Conservation (phyloP, 2,113 vertebrate genomes). For the Melanerpes aurifrons region DNA sequence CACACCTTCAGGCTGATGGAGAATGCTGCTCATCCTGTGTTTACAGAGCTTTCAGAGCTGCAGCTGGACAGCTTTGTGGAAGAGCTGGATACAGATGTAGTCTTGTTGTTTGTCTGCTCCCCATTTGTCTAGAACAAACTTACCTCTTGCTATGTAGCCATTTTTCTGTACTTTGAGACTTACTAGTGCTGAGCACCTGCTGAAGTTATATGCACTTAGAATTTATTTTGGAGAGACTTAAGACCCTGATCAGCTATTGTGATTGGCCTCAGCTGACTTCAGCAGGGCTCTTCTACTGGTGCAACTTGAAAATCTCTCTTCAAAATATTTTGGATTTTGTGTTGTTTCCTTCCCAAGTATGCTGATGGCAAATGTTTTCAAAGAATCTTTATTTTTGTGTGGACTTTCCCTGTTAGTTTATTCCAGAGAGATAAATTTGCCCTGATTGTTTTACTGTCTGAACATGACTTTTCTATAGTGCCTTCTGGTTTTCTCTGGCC, state of each 20-base stretch:
- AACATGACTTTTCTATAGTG: slow-evolving; percentile 3
- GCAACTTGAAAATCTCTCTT: background rate
- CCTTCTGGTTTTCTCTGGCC: slow-evolving; percentile 43
- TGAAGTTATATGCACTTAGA: background rate
- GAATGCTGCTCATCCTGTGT: background rate
- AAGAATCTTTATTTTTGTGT: background rate
- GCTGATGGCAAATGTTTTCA: background rate
- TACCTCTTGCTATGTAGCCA: background rate
- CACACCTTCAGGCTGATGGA: background rate
- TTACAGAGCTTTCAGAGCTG: background rate
- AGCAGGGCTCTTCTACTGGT: background rate
- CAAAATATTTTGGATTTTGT: background rate
- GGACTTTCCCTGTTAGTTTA: background rate
- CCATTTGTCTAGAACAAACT: background rate
- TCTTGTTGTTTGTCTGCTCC: background rate
- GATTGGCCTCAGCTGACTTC: background rate
- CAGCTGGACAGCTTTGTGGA: background rate
- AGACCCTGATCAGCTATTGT: background rate
- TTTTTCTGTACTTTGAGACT: background rate
- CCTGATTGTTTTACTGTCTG: slow-evolving; percentile 29
- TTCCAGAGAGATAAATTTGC: slow-evolving; percentile 38
- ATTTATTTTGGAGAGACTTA: background rate
- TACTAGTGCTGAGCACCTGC: background rate
- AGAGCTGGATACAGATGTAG: background rate
- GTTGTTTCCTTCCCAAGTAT: background rate